A percentile compares a stretch with the other conserved stretches of the same genome.
Conservation (phyloP, 2,888 invertebrate genomes). For the Pyrgus malvae region DNA sequence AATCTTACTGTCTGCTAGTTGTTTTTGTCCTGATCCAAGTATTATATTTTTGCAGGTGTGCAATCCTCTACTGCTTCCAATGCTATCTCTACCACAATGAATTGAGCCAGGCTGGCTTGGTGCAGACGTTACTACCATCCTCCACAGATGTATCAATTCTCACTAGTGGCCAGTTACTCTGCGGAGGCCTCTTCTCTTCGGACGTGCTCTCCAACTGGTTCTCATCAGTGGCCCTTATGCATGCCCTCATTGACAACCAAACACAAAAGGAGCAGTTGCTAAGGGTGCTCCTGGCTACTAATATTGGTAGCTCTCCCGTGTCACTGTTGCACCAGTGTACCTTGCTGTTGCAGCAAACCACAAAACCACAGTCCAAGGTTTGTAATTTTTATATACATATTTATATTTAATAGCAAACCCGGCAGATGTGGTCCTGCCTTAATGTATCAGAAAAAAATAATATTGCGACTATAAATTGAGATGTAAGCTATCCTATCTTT, state of each 20-base stretch:
- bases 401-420: no score
- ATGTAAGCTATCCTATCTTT: no score
- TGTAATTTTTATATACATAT: neutral
- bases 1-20: no score
- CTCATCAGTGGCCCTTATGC: constrained; percentile 94
- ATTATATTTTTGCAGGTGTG: constrained; percentile 87
- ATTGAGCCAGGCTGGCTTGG: constrained; percentile 91
- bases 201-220: constrained; percentile 98
- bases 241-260: constrained; percentile 93
- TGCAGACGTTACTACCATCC: constrained; percentile 95
- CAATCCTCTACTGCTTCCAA: constrained; percentile 98
- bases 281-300: constrained; percentile 93
- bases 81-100: constrained; percentile 97
- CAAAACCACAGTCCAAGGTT: constrained; percentile 89
- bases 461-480: no score
- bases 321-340: constrained; percentile 95
- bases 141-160: constrained; percentile 87
- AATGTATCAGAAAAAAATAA: no score
- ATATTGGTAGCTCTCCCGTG: constrained; percentile 91
- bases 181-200: constrained; percentile 94
- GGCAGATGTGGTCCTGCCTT: no score
- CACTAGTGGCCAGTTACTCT: constrained; percentile 94
- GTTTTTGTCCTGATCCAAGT: no score
- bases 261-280: constrained; percentile 94
- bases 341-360: constrained; percentile 90